Evolutionary conservation across 2,113 vertebrate genomes (phyloP).

Genomic region (Aegypius monachus): DNA sequence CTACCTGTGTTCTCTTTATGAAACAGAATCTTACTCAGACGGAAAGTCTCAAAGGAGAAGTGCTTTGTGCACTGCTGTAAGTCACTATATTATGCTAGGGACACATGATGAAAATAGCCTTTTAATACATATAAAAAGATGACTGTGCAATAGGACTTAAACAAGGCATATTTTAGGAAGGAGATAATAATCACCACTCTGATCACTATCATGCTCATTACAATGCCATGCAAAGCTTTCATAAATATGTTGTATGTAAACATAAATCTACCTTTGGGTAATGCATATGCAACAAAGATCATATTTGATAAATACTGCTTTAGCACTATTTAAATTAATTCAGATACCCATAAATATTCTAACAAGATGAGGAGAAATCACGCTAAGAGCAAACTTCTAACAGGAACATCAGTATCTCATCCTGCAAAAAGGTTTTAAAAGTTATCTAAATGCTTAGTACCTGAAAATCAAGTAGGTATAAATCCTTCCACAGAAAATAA

Average conservation of each 20-base stretch:
- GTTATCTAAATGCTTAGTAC: not conserved
- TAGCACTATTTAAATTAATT: not conserved
- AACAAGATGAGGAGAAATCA: not conserved
- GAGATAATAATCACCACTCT: not conserved
- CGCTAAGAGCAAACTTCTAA: not conserved
- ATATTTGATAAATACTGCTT: not conserved
- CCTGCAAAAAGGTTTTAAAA: not conserved
- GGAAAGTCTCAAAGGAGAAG: not conserved
- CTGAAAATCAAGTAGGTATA: not conserved
- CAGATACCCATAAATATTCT: not conserved
- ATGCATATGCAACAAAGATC: not conserved
- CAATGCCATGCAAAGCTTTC: not conserved
- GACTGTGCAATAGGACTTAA: not conserved
- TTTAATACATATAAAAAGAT: not conserved
- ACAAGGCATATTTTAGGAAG: not conserved
- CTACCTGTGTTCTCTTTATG: not conserved
- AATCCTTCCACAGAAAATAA: not conserved
- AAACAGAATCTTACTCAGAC: not conserved
- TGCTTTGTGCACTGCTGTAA: not conserved
- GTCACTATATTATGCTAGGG: not conserved
- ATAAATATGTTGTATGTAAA: not conserved
- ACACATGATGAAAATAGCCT: not conserved
- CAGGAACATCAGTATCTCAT: not conserved
- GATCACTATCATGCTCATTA: not conserved
- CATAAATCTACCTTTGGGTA: not conserved